Conservation (phyloP, 2,113 vertebrate species). For the Sorex araneus region DNA sequence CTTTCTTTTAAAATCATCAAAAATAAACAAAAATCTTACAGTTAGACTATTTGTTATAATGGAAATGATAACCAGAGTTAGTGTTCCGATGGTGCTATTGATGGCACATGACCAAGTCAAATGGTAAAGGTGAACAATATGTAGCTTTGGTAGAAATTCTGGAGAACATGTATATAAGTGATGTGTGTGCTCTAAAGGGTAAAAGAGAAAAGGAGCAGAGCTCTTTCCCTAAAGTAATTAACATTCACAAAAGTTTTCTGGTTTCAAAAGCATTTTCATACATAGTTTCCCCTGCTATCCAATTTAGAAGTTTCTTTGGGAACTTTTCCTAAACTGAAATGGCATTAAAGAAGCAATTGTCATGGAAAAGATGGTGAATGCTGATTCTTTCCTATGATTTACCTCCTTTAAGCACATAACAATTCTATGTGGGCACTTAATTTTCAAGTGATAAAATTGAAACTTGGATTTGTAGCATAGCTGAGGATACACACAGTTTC, state of each 20-base stretch:
- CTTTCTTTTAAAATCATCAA: not conserved
- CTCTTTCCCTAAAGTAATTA: not conserved
- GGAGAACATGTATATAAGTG: not conserved
- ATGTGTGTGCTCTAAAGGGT: not conserved
- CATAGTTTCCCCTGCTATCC: not conserved
- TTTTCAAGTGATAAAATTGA: not conserved
- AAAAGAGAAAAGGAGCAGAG: not conserved
- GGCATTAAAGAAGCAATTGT: not conserved
- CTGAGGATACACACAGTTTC: not conserved
- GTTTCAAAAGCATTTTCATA: not conserved
- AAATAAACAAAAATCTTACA: not conserved
- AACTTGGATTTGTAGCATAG: not conserved
- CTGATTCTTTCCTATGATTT: not conserved
- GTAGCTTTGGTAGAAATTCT: not conserved
- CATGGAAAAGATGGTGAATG: not conserved
- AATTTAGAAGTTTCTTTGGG: not conserved
- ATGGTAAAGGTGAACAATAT: constrained; percentile 3
- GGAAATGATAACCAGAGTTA: not conserved
- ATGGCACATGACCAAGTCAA: not conserved
- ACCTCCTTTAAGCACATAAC: not conserved
- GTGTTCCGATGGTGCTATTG: not conserved
- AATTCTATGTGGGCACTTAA: not conserved
- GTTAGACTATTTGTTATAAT: not conserved
- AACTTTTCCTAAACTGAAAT: not conserved
- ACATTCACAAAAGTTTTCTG: not conserved